Conservation (phyloP, 2,797 vertebrate species). For the Diplodus sargus region DNA sequence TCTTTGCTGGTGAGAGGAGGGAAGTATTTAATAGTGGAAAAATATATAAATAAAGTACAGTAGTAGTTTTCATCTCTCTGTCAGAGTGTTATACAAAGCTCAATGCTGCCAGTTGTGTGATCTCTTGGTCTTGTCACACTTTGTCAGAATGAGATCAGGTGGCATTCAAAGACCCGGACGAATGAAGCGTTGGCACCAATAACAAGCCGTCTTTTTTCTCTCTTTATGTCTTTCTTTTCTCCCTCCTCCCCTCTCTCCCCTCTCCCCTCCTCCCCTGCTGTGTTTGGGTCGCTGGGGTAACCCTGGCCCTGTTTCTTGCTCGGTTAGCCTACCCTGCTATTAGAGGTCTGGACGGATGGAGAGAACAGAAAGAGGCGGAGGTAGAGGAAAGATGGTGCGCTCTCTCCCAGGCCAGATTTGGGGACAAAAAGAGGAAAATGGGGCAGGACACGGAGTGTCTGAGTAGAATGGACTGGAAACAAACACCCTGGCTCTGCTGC, state of each 20-base stretch:
- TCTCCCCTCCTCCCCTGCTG: constrained; percentile 63
- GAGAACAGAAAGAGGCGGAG: constrained; percentile 65
- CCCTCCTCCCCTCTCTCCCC: constrained; percentile 17
- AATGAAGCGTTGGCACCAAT: constrained; percentile 68
- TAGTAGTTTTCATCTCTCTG: background rate
- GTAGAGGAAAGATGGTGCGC: constrained; percentile 58
- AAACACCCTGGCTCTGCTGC: constrained; percentile 35
- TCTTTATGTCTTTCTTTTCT: constrained; percentile 18
- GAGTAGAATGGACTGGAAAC: constrained; percentile 47
- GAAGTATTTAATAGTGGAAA: background rate
- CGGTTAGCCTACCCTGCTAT: constrained; percentile 85
- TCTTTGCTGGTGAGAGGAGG: constrained; percentile 21
- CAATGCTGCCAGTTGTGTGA: background rate
- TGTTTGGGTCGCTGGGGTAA: constrained; percentile 80
- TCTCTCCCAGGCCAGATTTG: constrained; percentile 45
- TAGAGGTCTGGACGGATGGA: constrained; percentile 82
- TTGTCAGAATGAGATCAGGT: constrained; percentile 63
- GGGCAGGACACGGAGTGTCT: constrained; percentile 32
- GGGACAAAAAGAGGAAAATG: constrained; percentile 53
- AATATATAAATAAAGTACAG: background rate
- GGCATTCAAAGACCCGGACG: constrained; percentile 54
- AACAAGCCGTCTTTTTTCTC: constrained; percentile 64
- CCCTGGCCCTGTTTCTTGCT: constrained; percentile 76
- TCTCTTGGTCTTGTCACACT: constrained; percentile 34
- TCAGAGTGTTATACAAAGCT: constrained; percentile 4